phyloP scores from a whole-genome alignment of 2,888 invertebrate genomes.

The Parapristionchus giblindavisi region DNA sequence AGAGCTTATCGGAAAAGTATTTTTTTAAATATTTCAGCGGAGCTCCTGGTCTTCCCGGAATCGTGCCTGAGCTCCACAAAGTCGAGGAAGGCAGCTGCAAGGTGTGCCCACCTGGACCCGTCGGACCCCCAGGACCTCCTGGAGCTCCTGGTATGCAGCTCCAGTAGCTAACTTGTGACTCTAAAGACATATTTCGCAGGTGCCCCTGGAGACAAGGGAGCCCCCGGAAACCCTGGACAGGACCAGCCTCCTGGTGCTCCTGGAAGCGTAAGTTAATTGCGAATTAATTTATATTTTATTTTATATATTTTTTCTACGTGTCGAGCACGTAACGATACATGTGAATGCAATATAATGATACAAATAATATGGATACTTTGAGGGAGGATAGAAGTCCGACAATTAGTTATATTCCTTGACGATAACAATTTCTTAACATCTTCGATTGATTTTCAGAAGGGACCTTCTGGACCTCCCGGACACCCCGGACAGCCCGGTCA shows the following conservation, averaged over 20 bases:
- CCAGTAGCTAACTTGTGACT: no score
- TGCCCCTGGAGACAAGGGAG: constrained; percentile 35
- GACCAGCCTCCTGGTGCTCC: constrained; percentile 28
- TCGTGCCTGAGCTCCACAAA: constrained; percentile 24
- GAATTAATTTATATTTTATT: background rate
- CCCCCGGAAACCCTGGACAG: constrained; percentile 30
- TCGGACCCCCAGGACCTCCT: constrained; percentile 35
- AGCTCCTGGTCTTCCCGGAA: constrained; percentile 30
- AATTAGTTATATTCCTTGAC: background rate
- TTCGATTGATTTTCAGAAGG: constrained; percentile 20
- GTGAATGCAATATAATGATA: no score
- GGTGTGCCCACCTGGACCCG: constrained; percentile 36
- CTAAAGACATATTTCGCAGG: no score
- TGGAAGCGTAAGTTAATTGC: constrained; percentile 23
- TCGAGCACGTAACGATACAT: no score
- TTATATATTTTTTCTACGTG: no score
- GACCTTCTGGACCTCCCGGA: constrained; percentile 35
- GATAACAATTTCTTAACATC: no score
- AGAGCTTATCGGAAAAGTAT: background rate
- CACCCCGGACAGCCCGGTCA: constrained; percentile 27
- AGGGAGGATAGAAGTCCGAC: no score
- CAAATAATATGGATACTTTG: no score
- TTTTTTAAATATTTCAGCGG: background rate
- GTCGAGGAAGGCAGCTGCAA: constrained; percentile 20
- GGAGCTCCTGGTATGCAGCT: constrained; percentile 18